These are phyloP conservation scores for Acipenser transmontanus DNA, from an alignment of 2,797 vertebrate species.

Conservation along the genomic window DNA sequence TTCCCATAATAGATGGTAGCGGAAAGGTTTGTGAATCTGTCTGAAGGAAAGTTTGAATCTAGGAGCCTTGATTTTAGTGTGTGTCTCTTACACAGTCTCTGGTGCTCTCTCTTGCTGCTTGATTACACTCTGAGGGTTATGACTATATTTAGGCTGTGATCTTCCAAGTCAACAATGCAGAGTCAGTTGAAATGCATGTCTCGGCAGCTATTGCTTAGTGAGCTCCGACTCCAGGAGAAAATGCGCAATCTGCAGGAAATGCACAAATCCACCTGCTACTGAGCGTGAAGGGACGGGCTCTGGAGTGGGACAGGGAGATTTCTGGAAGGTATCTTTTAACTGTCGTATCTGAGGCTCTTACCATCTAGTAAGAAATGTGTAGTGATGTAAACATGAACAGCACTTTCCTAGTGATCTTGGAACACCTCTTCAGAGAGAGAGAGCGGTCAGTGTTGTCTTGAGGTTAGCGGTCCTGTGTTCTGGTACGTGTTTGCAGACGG, in stretches of 20 bases:
- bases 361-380: too few species aligned
- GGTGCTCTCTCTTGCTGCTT: slow-evolving; percentile 31
- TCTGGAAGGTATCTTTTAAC: too few species aligned
- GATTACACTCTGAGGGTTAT: slow-evolving; percentile 50
- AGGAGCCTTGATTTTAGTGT: neutral
- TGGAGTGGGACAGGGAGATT: neutral
- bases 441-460: too few species aligned
- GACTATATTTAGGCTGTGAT: slow-evolving; percentile 83
- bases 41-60: too few species aligned
- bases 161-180: slow-evolving; percentile 60
- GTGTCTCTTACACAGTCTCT: slow-evolving; percentile 37
- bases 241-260: slow-evolving; percentile 5
- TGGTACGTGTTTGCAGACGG: too few species aligned
- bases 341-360: too few species aligned
- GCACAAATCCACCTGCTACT: neutral
- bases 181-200: slow-evolving; percentile 50
- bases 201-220: slow-evolving; percentile 53
- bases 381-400: too few species aligned
- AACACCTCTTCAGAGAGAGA: too few species aligned
- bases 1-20: too few species aligned
- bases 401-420: too few species aligned
- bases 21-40: too few species aligned
- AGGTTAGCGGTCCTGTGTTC: too few species aligned
- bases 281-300: neutral
- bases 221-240: slow-evolving; percentile 72